Evolutionary conservation across 1,140 invertebrate species (phyloP).

Genomic region (Dinothrombium tinctorium): DNA sequence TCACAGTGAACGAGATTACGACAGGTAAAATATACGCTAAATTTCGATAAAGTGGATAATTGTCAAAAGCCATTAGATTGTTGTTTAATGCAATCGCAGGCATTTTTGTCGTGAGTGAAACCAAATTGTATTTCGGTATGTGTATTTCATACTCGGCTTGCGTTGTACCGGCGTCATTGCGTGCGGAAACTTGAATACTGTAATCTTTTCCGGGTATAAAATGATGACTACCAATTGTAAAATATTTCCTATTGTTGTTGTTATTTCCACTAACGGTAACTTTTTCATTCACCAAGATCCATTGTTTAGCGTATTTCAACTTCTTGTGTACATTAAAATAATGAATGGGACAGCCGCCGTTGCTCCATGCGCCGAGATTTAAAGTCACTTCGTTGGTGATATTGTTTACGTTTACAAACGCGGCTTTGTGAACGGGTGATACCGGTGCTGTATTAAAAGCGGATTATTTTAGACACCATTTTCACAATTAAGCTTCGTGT

Average conservation of each 20-base stretch:
- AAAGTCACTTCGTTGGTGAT: conserved; percentile 71
- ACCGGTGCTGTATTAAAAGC: conserved; percentile 20
- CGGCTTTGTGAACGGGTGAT: conserved; percentile 9
- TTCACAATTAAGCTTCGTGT: too few relatives aligned
- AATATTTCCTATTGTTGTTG: conserved; percentile 16
- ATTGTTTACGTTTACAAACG: conserved; percentile 37
- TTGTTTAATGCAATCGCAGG: not conserved
- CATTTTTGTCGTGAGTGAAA: not conserved
- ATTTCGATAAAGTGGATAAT: conserved; percentile 1
- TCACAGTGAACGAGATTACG: not conserved
- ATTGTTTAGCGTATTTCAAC: conserved; percentile 21
- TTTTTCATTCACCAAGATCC: not conserved
- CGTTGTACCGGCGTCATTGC: conserved; percentile 24
- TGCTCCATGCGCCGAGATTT: conserved; percentile 70
- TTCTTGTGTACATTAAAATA: conserved; percentile 89
- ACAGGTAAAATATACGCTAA: conserved; percentile 1
- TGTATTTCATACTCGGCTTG: conserved; percentile 23
- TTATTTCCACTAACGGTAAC: not conserved
- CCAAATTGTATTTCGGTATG: conserved; percentile 30
- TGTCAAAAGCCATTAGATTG: not conserved
- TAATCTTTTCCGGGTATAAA: conserved; percentile 14
- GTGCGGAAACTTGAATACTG: conserved; percentile 21
- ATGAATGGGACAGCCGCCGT: conserved; percentile 80
- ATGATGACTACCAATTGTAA: conserved; percentile 19
- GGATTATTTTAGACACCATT: too few relatives aligned